These are phyloP conservation scores for Paramuricea clavata DNA, from an alignment of 92 coral and sea anemone genomes.

Conservation along the genomic window DNA sequence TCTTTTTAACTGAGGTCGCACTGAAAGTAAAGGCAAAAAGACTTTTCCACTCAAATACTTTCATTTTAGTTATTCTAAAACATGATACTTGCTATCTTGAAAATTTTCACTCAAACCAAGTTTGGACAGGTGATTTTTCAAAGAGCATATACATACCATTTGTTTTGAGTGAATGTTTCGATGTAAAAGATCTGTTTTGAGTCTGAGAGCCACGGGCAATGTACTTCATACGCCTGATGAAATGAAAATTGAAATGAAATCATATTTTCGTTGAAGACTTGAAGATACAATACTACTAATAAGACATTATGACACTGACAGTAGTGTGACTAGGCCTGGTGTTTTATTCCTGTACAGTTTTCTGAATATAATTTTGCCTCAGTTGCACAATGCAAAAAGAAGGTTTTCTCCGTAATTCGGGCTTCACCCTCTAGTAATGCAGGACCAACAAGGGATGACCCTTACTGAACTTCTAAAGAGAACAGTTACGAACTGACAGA, in stretches of 20 bases:
- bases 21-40: background rate
- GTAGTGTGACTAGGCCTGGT: too few relatives aligned
- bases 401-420: too few relatives aligned
- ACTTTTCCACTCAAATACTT: background rate
- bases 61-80: too few relatives aligned
- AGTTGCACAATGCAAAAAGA: too few relatives aligned
- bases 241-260: background rate
- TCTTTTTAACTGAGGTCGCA: background rate
- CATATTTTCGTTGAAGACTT: background rate
- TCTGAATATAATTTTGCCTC: too few relatives aligned
- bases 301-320: too few relatives aligned
- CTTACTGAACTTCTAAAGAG: too few relatives aligned
- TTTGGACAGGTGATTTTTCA: background rate
- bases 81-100: background rate
- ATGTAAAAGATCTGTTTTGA: background rate
- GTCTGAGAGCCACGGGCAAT: background rate
- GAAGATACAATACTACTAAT: too few relatives aligned
- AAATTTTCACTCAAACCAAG: background rate
- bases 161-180: conserved; percentile 1
- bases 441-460: too few relatives aligned
- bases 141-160: background rate
- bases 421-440: too few relatives aligned
- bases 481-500: too few relatives aligned
- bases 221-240: conserved; percentile 17
- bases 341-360: too few relatives aligned